phyloP scores from a whole-genome alignment of 2,888 invertebrate genomes.

The Ectobius pallidus region DNA sequence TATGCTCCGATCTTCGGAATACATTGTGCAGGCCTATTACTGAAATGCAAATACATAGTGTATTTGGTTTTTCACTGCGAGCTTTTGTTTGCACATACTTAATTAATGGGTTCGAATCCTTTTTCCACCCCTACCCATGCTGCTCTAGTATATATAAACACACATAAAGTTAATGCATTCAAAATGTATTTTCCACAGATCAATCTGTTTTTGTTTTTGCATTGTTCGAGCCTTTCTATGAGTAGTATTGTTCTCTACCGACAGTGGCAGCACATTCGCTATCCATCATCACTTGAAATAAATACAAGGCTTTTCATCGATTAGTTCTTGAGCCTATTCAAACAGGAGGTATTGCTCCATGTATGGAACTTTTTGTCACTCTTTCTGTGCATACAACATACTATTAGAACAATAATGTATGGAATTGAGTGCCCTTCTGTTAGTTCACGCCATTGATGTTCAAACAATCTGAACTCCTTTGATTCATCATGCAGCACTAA shows the following conservation, averaged over 20 bases:
- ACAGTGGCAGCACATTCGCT: too few species aligned
- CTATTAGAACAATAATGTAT: too few species aligned
- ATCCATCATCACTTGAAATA: too few species aligned
- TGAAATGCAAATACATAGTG: not conserved
- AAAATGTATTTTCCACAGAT: conserved; percentile 12
- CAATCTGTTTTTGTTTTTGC: conserved; percentile 14
- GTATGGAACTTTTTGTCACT: too few species aligned
- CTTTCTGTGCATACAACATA: too few species aligned
- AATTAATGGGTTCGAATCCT: conserved; percentile 19
- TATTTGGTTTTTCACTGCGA: conserved; percentile 1
- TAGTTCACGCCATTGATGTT: too few species aligned
- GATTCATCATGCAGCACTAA: too few species aligned
- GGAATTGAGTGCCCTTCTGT: too few species aligned
- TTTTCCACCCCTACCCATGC: not conserved
- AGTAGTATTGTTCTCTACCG: not conserved
- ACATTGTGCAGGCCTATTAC: not conserved
- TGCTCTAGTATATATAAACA: not conserved
- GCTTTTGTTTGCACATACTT: not conserved
- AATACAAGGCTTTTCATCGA: too few species aligned
- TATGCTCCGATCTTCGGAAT: not conserved
- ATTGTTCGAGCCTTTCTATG: not conserved
- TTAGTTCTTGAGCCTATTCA: too few species aligned
- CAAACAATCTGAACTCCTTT: too few species aligned
- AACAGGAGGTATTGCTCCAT: too few species aligned
- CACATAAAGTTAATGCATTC: conserved; percentile 13